phyloP scores from a whole-genome alignment of 2,888 invertebrate genomes.

The Slavum lentiscoides region DNA sequence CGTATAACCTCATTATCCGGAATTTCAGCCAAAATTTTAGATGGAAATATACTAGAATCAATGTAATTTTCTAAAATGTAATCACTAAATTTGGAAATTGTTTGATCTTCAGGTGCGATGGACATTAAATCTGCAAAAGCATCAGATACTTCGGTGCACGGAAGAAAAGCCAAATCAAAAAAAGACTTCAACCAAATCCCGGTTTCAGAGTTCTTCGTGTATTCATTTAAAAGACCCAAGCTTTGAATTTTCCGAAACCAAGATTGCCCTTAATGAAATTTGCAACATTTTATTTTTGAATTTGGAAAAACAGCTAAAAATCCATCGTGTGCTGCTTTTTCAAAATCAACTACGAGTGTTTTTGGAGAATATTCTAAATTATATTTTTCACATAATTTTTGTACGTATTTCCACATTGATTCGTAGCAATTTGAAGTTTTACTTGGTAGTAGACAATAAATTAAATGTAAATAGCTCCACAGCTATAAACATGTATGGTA shows the following conservation, averaged over 20 bases:
- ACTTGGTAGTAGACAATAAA: constrained; percentile 2
- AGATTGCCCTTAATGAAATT: constrained; percentile 1
- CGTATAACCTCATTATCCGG: too few relatives aligned
- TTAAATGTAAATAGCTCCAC: neutral
- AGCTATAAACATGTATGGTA: constrained; percentile 10
- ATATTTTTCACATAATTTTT: neutral
- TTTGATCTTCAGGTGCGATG: constrained; percentile 7
- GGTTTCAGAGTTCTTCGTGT: neutral
- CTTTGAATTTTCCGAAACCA: constrained; percentile 11
- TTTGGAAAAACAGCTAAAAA: constrained; percentile 6
- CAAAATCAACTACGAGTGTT: constrained; percentile 2
- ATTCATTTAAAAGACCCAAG: constrained; percentile 9
- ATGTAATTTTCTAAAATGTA: neutral
- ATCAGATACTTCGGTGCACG: neutral
- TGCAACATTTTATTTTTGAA: constrained; percentile 4
- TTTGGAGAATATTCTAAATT: constrained; percentile 2
- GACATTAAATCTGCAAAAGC: constrained; percentile 1
- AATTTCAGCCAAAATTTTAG: too few relatives aligned
- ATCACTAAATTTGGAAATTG: constrained; percentile 5
- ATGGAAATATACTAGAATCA: constrained; percentile 7
- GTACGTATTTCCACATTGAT: neutral
- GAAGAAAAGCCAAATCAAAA: constrained; percentile 14
- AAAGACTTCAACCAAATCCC: constrained; percentile 8
- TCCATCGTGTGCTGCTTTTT: constrained; percentile 6
- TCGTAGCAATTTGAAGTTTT: neutral